A percentile compares a stretch with the other conserved stretches of the same genome.
These are phyloP conservation scores for Pristionchus exspectatus DNA, from an alignment of 2,888 invertebrate species.

Conservation along the genomic window DNA sequence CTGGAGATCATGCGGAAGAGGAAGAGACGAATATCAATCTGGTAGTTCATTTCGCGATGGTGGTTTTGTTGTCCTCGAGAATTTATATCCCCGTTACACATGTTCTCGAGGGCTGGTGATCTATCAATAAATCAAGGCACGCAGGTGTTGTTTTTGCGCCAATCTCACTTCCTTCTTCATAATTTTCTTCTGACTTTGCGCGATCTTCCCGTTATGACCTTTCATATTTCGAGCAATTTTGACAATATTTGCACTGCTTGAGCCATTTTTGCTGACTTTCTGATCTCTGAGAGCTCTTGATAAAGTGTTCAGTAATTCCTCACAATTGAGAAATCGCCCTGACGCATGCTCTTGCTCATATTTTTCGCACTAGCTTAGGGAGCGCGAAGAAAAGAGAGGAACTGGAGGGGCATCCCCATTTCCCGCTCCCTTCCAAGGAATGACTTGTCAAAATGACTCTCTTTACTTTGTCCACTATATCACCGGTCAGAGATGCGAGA, in stretches of 20 bases:
- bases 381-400: not conserved
- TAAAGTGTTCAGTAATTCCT: not conserved
- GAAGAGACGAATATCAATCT: too few relatives aligned
- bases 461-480: not conserved
- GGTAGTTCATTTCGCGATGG: too few relatives aligned
- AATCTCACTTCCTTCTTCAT: too few relatives aligned
- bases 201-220: too few relatives aligned
- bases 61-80: too few relatives aligned
- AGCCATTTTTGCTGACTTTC: not conserved
- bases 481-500: not conserved
- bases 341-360: constrained; percentile 1
- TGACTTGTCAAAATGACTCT: not conserved
- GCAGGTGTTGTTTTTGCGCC: too few relatives aligned
- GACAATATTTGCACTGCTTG: not conserved
- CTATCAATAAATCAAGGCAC: too few relatives aligned
- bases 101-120: too few relatives aligned
- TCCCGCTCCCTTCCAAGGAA: not conserved
- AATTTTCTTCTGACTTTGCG: too few relatives aligned
- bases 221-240: too few relatives aligned
- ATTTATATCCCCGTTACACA: too few relatives aligned
- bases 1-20: too few relatives aligned
- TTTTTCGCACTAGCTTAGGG: not conserved
- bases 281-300: not conserved
- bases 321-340: not conserved
- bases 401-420: not conserved